These are phyloP conservation scores for Tyria jacobaeae DNA, from an alignment of 2,888 invertebrate species.

Conservation along the genomic window DNA sequence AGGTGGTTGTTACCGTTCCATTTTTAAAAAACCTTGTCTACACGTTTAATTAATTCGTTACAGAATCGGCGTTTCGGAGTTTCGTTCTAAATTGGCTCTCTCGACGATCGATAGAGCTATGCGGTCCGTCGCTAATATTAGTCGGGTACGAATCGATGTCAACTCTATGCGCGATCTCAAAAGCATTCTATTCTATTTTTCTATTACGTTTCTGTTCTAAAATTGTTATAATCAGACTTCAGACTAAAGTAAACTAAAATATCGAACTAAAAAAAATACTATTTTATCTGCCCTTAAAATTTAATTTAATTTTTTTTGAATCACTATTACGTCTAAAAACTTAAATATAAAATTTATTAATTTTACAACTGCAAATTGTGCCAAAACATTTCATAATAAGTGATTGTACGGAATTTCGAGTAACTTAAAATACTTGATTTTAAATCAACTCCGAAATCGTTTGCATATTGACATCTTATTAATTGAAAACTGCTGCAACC, in stretches of 20 bases:
- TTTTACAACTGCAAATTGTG: too few relatives aligned
- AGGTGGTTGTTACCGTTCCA: background rate
- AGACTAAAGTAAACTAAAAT: too few relatives aligned
- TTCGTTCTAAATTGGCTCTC: conserved; percentile 39
- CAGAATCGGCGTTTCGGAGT: conserved; percentile 27
- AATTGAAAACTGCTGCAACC: background rate
- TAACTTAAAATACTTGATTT: background rate
- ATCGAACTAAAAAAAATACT: too few relatives aligned
- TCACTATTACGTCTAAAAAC: too few relatives aligned
- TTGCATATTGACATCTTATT: too few relatives aligned
- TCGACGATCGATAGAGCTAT: conserved; percentile 37
- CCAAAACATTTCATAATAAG: too few relatives aligned
- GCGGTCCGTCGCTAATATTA: conserved; percentile 7
- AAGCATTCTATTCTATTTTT: background rate
- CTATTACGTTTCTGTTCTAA: background rate
- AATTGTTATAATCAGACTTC: too few relatives aligned
- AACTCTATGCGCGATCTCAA: background rate
- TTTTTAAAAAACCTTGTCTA: conserved; percentile 14
- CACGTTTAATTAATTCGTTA: conserved; percentile 16
- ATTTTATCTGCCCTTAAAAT: too few relatives aligned
- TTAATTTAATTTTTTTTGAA: too few relatives aligned
- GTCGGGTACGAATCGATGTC: background rate
- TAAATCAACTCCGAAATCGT: background rate
- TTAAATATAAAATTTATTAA: too few relatives aligned
- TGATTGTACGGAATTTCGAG: background rate